Evolutionary conservation across 2,888 invertebrate species (phyloP).

Genomic region (Caenorhabditis plicata): DNA sequence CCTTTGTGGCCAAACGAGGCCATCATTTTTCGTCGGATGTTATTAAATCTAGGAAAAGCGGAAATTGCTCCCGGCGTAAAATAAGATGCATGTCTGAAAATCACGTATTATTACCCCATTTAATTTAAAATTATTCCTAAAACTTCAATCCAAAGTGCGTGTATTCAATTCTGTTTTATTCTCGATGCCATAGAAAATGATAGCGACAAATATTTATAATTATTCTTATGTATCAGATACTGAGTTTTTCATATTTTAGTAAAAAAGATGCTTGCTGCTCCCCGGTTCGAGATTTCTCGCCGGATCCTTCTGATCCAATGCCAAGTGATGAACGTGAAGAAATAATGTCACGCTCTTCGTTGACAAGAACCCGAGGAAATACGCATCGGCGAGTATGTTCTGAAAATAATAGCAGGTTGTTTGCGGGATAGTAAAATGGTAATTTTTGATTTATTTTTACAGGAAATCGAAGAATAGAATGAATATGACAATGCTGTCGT

Average conservation of each 20-base stretch:
- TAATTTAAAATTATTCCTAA: too few relatives aligned
- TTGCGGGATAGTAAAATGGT: too few relatives aligned
- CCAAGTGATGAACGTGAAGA: too few relatives aligned
- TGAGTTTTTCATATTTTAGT: conserved; percentile 15
- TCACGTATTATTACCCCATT: too few relatives aligned
- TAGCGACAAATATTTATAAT: background rate
- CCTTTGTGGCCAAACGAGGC: too few relatives aligned
- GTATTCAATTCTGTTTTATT: too few relatives aligned
- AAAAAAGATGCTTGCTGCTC: conserved; percentile 60
- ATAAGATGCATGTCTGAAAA: too few relatives aligned
- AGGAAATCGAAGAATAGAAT: conserved; percentile 9
- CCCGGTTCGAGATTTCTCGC: conserved; percentile 49
- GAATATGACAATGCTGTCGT: conserved; percentile 23
- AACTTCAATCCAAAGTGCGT: too few relatives aligned
- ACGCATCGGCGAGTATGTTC: conserved; percentile 14
- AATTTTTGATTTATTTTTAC: background rate
- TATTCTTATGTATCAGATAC: background rate
- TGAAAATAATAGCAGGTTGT: background rate
- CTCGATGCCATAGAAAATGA: too few relatives aligned
- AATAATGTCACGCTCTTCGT: background rate
- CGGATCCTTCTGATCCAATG: background rate
- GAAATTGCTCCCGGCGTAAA: too few relatives aligned
- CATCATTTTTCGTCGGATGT: too few relatives aligned
- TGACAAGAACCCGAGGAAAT: conserved; percentile 8
- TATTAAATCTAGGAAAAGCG: too few relatives aligned